These are phyloP conservation scores for Apostichopus parvimensis DNA, from an alignment of 35 echinoderm and acorn worm genomes.

Conservation along the genomic window DNA sequence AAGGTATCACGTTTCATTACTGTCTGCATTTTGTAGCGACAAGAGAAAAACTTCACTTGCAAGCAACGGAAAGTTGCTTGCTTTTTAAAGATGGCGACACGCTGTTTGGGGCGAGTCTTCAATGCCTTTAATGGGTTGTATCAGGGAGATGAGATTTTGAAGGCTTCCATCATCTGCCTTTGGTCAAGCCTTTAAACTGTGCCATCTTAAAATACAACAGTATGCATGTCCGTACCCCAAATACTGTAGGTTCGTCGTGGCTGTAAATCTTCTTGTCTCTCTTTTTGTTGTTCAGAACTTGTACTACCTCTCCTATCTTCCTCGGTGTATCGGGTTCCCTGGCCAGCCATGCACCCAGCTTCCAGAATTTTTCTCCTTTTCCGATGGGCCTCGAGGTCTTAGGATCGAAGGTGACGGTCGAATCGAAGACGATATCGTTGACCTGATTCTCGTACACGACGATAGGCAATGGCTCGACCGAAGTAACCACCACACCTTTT, in stretches of 20 bases:
- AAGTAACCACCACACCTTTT: slow-evolving; percentile 9
- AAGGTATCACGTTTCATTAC: too few species aligned
- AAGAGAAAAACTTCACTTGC: too few species aligned
- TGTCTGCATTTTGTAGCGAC: too few species aligned
- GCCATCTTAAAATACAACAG: too few species aligned
- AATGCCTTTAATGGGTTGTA: too few species aligned
- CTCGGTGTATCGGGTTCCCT: neutral
- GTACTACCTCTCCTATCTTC: slow-evolving; percentile 16
- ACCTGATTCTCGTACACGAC: slow-evolving; percentile 37
- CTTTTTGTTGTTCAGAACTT: slow-evolving; percentile 23
- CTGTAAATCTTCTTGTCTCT: slow-evolving; percentile 5
- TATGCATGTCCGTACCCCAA: neutral
- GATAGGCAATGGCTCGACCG: slow-evolving; percentile 19
- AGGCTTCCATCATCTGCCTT: too few species aligned
- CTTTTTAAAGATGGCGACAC: too few species aligned
- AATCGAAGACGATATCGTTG: slow-evolving; percentile 11
- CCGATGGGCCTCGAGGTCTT: neutral
- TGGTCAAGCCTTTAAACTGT: too few species aligned
- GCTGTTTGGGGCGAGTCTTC: too few species aligned
- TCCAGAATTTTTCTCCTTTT: slow-evolving; percentile 28
- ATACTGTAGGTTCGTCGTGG: neutral
- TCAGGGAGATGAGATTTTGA: too few species aligned
- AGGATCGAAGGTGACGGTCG: slow-evolving; percentile 33
- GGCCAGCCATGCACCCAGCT: slow-evolving; percentile 23
- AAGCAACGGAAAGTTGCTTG: too few species aligned